phyloP scores from a whole-genome alignment of 2,797 vertebrate species.

The Poeciliopsis infans region DNA sequence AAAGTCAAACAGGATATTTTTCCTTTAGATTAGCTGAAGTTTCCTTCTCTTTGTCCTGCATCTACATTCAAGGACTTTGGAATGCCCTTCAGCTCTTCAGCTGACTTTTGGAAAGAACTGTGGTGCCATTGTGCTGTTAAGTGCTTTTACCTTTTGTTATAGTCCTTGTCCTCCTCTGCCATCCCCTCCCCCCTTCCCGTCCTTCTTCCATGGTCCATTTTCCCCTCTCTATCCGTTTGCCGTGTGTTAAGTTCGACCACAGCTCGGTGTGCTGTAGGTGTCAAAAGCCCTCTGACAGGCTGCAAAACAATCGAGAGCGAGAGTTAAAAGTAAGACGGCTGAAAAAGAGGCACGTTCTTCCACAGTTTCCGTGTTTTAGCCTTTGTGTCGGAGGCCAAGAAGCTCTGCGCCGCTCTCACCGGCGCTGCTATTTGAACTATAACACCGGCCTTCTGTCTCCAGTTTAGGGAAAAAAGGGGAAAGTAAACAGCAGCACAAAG shows the following conservation, averaged over 20 bases:
- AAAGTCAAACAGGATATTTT: conserved; percentile 51
- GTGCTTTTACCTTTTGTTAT: conserved; percentile 81
- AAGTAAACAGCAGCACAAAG: conserved; percentile 70
- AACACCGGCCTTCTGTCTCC: conserved; percentile 70
- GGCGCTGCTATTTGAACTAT: conserved; percentile 78
- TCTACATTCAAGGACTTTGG: conserved; percentile 67
- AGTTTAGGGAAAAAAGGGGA: conserved; percentile 67
- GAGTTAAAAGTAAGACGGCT: conserved; percentile 54
- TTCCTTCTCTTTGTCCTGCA: conserved; percentile 58
- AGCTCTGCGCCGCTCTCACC: conserved; percentile 53
- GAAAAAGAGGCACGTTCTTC: conserved; percentile 39
- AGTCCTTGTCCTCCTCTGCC: conserved; percentile 69
- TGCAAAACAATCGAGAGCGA: conserved; percentile 49
- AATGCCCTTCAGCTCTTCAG: conserved; percentile 76
- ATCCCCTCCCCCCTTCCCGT: conserved; percentile 53
- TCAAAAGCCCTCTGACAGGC: conserved; percentile 76
- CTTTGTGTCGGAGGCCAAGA: conserved; percentile 21
- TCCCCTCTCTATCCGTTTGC: conserved; percentile 33
- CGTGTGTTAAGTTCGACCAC: conserved; percentile 58
- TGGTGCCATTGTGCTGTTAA: conserved; percentile 74
- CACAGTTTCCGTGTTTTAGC: conserved; percentile 37
- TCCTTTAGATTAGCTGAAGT: conserved; percentile 42
- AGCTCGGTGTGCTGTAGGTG: conserved; percentile 69
- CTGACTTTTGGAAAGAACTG: conserved; percentile 74
- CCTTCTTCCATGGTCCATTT: conserved; percentile 56